These are phyloP conservation scores for Clanis bilineata DNA, from an alignment of 2,888 invertebrate genomes.

Conservation along the genomic window DNA sequence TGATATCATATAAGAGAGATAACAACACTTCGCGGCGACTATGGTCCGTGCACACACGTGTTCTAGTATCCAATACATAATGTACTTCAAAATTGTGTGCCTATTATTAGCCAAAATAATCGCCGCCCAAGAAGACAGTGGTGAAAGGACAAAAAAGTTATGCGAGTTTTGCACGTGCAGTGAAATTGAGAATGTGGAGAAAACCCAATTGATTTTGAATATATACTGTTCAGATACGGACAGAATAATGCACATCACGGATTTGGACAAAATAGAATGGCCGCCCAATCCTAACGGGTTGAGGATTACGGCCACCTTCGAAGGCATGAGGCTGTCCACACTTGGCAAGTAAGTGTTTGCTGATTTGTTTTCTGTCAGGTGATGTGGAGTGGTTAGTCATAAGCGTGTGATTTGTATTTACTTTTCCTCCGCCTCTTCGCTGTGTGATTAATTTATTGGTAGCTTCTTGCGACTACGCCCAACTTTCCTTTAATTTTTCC, in stretches of 20 bases:
- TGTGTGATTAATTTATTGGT: background rate
- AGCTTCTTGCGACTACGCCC: too few species aligned
- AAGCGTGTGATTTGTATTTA: background rate
- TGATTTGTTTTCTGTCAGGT: background rate
- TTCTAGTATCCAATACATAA: background rate
- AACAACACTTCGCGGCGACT: background rate
- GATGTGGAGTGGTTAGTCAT: background rate
- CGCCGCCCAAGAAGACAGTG: constrained; percentile 20
- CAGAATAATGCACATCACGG: constrained; percentile 55
- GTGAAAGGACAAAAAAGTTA: constrained; percentile 46
- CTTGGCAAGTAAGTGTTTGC: constrained; percentile 67
- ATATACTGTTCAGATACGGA: constrained; percentile 63
- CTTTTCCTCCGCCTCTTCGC: background rate
- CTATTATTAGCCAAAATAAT: background rate
- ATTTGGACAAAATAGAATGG: constrained; percentile 72
- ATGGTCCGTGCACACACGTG: background rate
- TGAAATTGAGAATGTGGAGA: constrained; percentile 69
- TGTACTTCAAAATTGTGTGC: background rate
- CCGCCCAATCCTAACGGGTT: constrained; percentile 69
- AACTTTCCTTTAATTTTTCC: too few species aligned
- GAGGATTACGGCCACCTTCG: constrained; percentile 69
- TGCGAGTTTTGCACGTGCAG: constrained; percentile 74
- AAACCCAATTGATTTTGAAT: constrained; percentile 67
- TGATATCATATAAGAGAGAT: background rate
- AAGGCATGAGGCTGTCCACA: constrained; percentile 65